These are phyloP conservation scores for Amphiprion percula DNA, from an alignment of 2,113 vertebrate species.

Conservation along the genomic window DNA sequence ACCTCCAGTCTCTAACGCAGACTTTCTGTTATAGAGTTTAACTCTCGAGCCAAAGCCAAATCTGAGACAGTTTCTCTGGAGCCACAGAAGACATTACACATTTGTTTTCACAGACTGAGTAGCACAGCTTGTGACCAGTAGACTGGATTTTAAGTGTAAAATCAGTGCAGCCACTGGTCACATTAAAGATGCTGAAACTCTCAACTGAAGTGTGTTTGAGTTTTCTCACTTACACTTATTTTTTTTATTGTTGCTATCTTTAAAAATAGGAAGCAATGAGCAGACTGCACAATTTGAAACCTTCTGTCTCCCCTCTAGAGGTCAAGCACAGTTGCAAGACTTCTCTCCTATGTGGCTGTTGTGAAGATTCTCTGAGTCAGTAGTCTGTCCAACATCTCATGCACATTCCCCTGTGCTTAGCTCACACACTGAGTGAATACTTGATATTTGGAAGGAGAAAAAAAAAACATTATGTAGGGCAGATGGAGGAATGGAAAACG, in stretches of 20 bases:
- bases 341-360: background rate
- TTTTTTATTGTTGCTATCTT: no score
- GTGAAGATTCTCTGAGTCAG: constrained; percentile 36
- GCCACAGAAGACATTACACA: background rate
- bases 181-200: background rate
- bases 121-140: background rate
- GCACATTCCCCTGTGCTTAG: constrained; percentile 57
- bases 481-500: background rate
- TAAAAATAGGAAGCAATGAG: background rate
- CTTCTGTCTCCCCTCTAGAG: background rate
- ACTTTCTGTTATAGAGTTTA: background rate
- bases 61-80: background rate
- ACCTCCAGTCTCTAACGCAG: background rate
- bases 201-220: no score
- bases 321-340: constrained; percentile 7
- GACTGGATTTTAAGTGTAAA: background rate
- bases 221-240: no score
- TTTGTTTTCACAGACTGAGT: background rate
- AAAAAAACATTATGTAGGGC: constrained; percentile 4
- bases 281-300: background rate
- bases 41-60: background rate
- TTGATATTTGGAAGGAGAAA: background rate
- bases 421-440: constrained; percentile 25
- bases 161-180: background rate
- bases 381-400: constrained; percentile 24